Percentiles rank a stretch among this genome's conserved stretches.
Evolutionary conservation across 1,140 invertebrate species (phyloP).

Genomic region (Homarus americanus): DNA sequence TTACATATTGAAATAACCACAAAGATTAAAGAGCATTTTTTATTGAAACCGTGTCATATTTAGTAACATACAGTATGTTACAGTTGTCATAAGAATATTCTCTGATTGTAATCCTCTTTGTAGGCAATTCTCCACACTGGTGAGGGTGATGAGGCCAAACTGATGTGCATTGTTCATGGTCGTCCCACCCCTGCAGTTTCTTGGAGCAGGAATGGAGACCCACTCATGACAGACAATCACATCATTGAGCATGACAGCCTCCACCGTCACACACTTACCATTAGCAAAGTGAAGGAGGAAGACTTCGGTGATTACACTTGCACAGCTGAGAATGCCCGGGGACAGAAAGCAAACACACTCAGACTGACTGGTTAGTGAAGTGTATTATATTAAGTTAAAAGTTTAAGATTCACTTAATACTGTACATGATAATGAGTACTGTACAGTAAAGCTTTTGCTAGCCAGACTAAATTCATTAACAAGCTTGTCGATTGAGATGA

Average conservation of each 20-base stretch:
- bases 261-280: slow-evolving; percentile 83
- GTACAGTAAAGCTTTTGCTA: no score
- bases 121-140: slow-evolving; percentile 82
- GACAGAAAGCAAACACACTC: slow-evolving; percentile 76
- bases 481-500: no score
- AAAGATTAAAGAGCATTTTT: not conserved
- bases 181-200: slow-evolving; percentile 81
- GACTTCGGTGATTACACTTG: slow-evolving; percentile 90
- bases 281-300: slow-evolving; percentile 83
- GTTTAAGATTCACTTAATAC: no score
- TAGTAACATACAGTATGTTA: not conserved
- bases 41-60: not conserved
- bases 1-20: no score
- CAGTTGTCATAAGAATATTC: not conserved
- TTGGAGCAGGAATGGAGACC: slow-evolving; percentile 82
- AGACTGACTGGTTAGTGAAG: slow-evolving; percentile 60
- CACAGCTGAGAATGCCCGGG: slow-evolving; percentile 86
- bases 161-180: slow-evolving; percentile 85
- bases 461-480: no score
- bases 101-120: no score
- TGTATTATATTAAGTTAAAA: no score
- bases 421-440: no score
- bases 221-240: slow-evolving; percentile 4
- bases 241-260: slow-evolving; percentile 47
- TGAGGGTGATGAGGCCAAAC: slow-evolving; percentile 85